A percentile compares a stretch with the other conserved stretches of the same genome.
Conservation (phyloP, 1,140 invertebrate species). For the Battus philenor region DNA sequence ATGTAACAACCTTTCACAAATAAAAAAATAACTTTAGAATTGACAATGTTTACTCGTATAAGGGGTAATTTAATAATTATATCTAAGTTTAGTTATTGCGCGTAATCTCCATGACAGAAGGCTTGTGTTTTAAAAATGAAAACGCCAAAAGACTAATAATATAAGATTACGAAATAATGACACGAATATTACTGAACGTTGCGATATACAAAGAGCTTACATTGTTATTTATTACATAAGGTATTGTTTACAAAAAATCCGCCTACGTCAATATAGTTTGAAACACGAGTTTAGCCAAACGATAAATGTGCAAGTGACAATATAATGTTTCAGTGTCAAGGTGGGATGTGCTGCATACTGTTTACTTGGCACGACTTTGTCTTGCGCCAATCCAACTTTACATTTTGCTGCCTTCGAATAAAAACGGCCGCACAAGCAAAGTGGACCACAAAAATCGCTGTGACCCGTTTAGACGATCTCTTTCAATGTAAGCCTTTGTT, state of each 20-base stretch:
- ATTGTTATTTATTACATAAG: background rate
- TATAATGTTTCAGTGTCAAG: background rate
- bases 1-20: conserved; percentile 21
- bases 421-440: conserved; percentile 2
- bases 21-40: conserved; percentile 25
- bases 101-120: no score
- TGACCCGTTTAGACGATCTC: no score
- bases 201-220: no score
- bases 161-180: no score
- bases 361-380: background rate
- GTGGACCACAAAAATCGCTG: background rate
- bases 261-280: background rate
- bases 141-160: no score
- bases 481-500: no score
- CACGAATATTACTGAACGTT: no score
- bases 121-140: no score
- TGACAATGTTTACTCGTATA: conserved; percentile 27
- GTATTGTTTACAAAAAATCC: background rate
- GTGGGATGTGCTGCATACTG: background rate
- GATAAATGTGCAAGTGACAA: background rate
- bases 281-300: background rate
- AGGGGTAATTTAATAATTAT: conserved; percentile 25
- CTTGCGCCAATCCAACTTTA: background rate
- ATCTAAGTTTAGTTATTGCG: no score
- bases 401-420: conserved; percentile 1